Base-by-base conservation (phyloP, 2,113 vertebrate species). In the Plectropomus leopardus region DNA sequence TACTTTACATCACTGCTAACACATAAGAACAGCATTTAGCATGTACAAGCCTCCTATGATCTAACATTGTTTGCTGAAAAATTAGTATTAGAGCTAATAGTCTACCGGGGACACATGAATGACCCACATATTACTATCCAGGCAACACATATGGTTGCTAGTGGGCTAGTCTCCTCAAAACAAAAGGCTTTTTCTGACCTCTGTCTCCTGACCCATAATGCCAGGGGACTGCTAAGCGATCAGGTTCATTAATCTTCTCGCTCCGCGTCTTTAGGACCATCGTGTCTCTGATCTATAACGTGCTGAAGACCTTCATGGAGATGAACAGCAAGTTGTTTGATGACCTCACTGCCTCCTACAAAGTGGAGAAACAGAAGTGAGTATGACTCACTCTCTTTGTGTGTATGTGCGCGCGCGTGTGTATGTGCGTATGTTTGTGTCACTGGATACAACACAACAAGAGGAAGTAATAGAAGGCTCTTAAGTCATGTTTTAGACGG, bases 261-360 rank as follows among this genome's bases (percentile, higher is more conserved):
- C 24, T 78, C 23, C 44, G 15, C 74, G 57, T 59, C 75, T 32
- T 6, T 89, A 98, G 97, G 92, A 97, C 97, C 66, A 98, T 98
- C 5, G 97, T 98, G 51, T 97, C 97, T 76, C 96, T 98, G 82
- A 97, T 98, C 94, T 98, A 97, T 94, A 97, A 97, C 2, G 97
- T 98, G 85, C 95, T 98, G 77, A 97, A 98, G 92, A 97, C 97
- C 60, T 98, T 98, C 91, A 98, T 98, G 97, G 97, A 98, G 94
- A 98, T 98, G 97, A 97, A 98, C 60, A 96, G 96, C 79, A 96
- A 96, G 77, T 95, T 98, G 40, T 98, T 98, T 59, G 97, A 98
- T 86, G 97, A 98, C 82, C 96, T 98, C 84, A 98, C 97, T 34
- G 96, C 96, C 90, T 97, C 97, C 85, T 98, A 98, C 93, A 98